Evolutionary conservation across 2,797 vertebrate genomes (phyloP).

Genomic region (Loris lydekkerianus): DNA sequence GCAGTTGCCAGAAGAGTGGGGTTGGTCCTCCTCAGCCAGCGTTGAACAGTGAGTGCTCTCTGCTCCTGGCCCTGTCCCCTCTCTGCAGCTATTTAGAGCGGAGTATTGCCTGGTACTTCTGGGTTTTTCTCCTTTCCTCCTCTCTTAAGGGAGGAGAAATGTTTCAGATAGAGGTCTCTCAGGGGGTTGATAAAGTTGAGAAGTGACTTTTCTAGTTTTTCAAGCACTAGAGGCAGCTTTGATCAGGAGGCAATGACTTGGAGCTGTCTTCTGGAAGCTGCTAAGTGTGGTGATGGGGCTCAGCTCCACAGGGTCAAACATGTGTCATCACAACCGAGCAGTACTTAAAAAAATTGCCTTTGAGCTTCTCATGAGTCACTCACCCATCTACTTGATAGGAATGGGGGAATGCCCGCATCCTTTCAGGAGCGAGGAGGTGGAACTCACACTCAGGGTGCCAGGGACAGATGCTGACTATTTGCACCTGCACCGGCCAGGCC

Average conservation of each 20-base stretch:
- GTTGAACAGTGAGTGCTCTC: too few species aligned
- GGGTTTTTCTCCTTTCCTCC: background rate
- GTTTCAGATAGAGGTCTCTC: background rate
- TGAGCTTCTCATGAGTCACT: background rate
- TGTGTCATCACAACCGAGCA: background rate
- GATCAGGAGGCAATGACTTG: constrained; percentile 49
- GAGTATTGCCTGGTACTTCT: too few species aligned
- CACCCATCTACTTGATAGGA: rapidly evolving
- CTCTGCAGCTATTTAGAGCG: background rate
- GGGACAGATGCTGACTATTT: background rate
- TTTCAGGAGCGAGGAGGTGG: background rate
- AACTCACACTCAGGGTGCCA: background rate
- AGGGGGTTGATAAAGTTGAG: constrained; percentile 13
- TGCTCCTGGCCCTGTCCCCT: background rate
- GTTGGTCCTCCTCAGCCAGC: too few species aligned
- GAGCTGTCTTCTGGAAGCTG: constrained; percentile 11
- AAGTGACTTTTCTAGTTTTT: constrained; percentile 81
- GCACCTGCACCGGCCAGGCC: background rate
- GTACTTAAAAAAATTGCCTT: background rate
- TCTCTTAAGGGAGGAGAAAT: constrained; percentile 27
- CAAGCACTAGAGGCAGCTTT: constrained; percentile 69
- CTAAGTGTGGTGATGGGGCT: background rate
- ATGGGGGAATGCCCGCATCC: too few species aligned
- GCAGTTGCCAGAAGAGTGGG: background rate
- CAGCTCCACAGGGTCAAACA: rapidly evolving